Base-by-base conservation (phyloP, 2,797 vertebrate species). In the Sternarchorhynchus goeldii region DNA sequence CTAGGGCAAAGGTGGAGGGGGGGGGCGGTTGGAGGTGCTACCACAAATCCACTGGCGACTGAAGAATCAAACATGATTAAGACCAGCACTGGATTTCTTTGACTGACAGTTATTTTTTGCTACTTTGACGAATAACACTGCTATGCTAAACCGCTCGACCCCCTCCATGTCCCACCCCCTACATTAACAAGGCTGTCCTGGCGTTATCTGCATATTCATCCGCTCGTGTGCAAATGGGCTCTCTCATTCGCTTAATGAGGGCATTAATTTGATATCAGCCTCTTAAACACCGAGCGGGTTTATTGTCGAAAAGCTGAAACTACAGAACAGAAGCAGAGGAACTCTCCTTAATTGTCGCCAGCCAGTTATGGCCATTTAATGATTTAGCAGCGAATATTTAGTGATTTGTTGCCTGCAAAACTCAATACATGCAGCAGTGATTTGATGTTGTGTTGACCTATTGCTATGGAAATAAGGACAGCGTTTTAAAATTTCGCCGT, bases 221-320 rank as follows among this genome's bases (percentile, higher is more conserved):
- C 67, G 77, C 78, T 59, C 77, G 56, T 66, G 65, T 75, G 59
- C 76, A 82, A 85, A 84, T 79, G 74, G 41, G 55, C 79, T 66
- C 71, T 78, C 78, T 85, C 60, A 14, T 83, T 84, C 73, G 50
- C 80, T 81, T 85, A 87, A 87, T 86, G 75, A 83, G 81, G 73
- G 66, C 81, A 83, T 84, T 84, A 81, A 87, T 86, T 85, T 81
- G 81, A 78, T 81, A 87, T 72, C 57, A 81, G 79, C 78, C 80
- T 76, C 73, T 78, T 79, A 66, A 83, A 80, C 32, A 75, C 55
- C 6, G 29, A 55, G 7, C 57, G 69, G 31, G n/a, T 67, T 58
- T 73, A 59, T 39, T 78, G 73, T 75, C 50, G 57, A 62, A 79
- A 53, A 73, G 70, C 75, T 80, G 73, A 80, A 80, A 58, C 18